Conservation (phyloP, 2,797 vertebrate genomes). For the Pteronotus mesoamericanus region DNA sequence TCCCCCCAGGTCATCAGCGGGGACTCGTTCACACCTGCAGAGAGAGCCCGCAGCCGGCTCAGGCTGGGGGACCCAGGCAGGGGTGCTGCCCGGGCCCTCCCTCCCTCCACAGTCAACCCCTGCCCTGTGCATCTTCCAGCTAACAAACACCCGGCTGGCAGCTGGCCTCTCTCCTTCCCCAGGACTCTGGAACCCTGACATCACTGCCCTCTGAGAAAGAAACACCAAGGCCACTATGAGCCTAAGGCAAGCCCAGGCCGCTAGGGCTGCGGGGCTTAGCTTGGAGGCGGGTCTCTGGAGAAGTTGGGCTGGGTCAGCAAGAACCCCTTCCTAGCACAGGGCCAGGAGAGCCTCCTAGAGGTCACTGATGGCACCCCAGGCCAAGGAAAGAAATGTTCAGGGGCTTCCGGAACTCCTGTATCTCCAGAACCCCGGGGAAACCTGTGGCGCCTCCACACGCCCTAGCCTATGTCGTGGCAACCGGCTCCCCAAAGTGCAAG, state of each 20-base stretch:
- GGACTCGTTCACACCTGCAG: constrained; percentile 91
- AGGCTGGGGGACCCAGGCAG: background rate
- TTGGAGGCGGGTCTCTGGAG: background rate
- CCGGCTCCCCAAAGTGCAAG: background rate
- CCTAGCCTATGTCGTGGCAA: background rate
- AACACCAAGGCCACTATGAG: background rate
- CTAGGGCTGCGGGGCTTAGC: background rate
- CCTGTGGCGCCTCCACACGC: background rate
- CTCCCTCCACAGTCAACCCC: background rate
- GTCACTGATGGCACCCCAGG: background rate
- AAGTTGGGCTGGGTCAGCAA: background rate
- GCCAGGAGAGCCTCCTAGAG: too few relatives aligned
- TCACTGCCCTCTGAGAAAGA: background rate
- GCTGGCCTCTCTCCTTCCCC: background rate
- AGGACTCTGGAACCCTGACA: background rate
- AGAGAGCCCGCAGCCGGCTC: background rate
- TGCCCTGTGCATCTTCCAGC: background rate
- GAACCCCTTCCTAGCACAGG: background rate
- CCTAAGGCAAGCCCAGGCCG: background rate
- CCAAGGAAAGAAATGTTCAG: background rate
- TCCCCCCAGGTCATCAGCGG: constrained; percentile 99
- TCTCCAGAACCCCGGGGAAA: background rate
- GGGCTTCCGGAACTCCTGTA: background rate
- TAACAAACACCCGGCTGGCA: background rate
- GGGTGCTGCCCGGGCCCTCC: background rate